These are phyloP conservation scores for Eulithis testata DNA, from an alignment of 2,888 invertebrate species.

Conservation along the genomic window DNA sequence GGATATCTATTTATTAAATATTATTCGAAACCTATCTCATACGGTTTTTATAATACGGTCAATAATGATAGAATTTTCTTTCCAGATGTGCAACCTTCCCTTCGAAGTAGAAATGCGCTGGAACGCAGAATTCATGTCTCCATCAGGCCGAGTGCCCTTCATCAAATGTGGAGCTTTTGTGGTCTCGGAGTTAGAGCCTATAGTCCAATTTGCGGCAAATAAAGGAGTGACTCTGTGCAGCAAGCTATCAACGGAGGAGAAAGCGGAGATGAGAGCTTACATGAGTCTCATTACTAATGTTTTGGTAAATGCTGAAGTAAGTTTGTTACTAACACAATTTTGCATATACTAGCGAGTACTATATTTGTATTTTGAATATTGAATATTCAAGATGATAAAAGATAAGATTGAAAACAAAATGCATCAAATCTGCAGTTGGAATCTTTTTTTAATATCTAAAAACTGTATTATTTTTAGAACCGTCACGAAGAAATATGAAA, in stretches of 20 bases:
- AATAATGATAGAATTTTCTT: not conserved
- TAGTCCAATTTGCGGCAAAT: slow-evolving; percentile 94
- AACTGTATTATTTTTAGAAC: no score
- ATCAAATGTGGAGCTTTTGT: slow-evolving; percentile 95
- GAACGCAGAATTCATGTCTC: slow-evolving; percentile 99
- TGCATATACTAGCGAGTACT: no score
- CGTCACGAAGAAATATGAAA: no score
- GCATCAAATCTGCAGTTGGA: no score
- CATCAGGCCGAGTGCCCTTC: slow-evolving; percentile 96
- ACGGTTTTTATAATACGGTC: no score
- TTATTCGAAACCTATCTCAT: no score
- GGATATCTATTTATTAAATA: no score
- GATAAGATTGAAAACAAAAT: no score
- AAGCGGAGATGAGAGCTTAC: slow-evolving; percentile 96
- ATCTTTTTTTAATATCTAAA: no score
- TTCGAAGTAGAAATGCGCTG: slow-evolving; percentile 92
- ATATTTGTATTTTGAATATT: no score
- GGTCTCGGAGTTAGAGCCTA: slow-evolving; percentile 95
- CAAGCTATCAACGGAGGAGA: slow-evolving; percentile 89
- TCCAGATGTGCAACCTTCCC: slow-evolving; percentile 92
- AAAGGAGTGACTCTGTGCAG: slow-evolving; percentile 92
- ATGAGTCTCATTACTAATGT: slow-evolving; percentile 95
- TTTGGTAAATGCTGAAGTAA: slow-evolving; percentile 94
- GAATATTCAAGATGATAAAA: no score
- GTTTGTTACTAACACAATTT: slow-evolving; percentile 10